Evolutionary conservation across 2,797 vertebrate genomes (phyloP).

Genomic region (Sebastes miniatus): DNA sequence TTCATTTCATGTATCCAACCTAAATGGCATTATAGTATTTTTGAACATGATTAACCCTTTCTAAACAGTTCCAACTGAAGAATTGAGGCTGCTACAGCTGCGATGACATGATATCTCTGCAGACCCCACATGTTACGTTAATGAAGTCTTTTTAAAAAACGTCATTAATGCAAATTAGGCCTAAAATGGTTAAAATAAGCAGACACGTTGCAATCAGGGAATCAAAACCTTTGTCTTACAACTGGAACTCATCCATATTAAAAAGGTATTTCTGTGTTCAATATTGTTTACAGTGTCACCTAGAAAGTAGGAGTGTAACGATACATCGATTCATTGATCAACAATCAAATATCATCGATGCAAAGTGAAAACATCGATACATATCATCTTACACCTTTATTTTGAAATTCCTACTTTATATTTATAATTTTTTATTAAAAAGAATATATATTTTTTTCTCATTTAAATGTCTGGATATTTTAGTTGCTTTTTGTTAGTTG

Average conservation of each 20-base stretch:
- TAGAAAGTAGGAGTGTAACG: not conserved
- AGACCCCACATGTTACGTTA: not conserved
- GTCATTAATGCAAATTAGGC: not conserved
- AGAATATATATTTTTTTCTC: too few relatives aligned
- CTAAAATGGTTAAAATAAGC: not conserved
- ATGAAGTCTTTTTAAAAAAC: not conserved
- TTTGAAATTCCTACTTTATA: too few relatives aligned
- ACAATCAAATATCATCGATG: too few relatives aligned
- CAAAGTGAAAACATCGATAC: too few relatives aligned
- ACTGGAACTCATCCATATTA: not conserved
- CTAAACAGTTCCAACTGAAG: not conserved
- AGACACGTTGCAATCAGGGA: not conserved
- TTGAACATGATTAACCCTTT: not conserved
- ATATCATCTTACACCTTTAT: rapidly evolving
- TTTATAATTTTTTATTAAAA: too few relatives aligned
- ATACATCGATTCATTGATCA: too few relatives aligned
- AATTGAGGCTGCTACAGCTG: not conserved
- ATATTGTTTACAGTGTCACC: not conserved
- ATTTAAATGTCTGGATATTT: too few relatives aligned
- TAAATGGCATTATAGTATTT: not conserved
- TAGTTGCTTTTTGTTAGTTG: too few relatives aligned
- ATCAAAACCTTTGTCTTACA: not conserved
- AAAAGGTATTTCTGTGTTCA: not conserved
- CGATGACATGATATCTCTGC: not conserved
- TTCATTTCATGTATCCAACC: not conserved